Conservation (phyloP, 2,888 invertebrate species). For the Crematogaster levior region DNA sequence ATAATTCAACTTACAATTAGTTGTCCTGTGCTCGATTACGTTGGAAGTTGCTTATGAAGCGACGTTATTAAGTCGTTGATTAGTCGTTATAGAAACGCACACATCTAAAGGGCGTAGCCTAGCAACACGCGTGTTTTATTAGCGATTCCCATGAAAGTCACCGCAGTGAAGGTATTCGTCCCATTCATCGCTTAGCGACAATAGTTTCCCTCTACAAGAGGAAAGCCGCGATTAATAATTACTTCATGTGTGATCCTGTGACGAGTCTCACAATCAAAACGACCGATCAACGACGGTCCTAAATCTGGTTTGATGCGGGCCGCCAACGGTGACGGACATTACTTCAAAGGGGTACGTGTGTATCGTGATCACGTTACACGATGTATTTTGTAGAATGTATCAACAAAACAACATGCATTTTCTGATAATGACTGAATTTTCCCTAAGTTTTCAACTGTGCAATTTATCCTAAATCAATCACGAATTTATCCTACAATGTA, state of each 20-base stretch:
- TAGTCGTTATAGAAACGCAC: slow-evolving; percentile 64
- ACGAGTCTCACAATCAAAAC: background rate
- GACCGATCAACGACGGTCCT: slow-evolving; percentile 23
- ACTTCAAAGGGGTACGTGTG: slow-evolving; percentile 2
- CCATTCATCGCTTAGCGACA: slow-evolving; percentile 40
- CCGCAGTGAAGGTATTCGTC: slow-evolving; percentile 24
- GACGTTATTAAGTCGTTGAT: slow-evolving; percentile 58
- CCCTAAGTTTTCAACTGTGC: background rate
- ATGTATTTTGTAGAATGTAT: background rate
- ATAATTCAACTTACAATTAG: background rate
- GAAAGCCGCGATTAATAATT: background rate
- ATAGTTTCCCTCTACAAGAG: background rate
- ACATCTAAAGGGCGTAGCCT: slow-evolving; percentile 33
- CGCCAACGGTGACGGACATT: background rate
- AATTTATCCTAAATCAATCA: too few species aligned
- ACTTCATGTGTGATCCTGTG: background rate
- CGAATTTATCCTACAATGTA: slow-evolving; percentile 39
- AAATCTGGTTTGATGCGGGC: background rate
- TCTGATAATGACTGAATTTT: background rate
- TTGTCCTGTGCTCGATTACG: background rate
- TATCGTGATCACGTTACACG: background rate
- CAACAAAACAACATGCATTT: background rate
- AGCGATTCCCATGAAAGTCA: slow-evolving; percentile 52
- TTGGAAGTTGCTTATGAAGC: background rate
- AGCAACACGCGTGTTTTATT: slow-evolving; percentile 61